Base-by-base conservation (phyloP, 2,888 invertebrate genomes). In the Himalopsyche tibetana region DNA sequence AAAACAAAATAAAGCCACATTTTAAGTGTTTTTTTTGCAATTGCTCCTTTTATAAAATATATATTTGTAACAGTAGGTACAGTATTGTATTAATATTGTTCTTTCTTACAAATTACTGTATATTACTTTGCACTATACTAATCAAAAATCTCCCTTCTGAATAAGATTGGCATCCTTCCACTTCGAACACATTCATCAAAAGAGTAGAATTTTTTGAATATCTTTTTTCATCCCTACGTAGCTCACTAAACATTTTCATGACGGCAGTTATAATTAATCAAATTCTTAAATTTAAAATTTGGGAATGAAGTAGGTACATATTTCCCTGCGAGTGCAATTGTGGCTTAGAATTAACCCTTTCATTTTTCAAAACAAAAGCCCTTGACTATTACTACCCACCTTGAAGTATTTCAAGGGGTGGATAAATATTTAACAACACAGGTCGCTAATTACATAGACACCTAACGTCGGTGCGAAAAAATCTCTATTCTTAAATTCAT, bases 281-380 rank as follows among this genome's bases (percentile, higher is more conserved):
- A 87, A 88, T 88, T 88, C 88, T 88, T 88, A 81, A 84, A 86
- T 87, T 86, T 88, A 85, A 82, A 84, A 86, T 87, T 86, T 82
- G 80, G 81, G 84, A 82, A 40, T 84, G 84, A 80, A 74, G 36
- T 38, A 74, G 28, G 28, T 38, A 15, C 38, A 12, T 63, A 63
- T 63, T 38, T 38, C 15, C 82, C 51, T 38, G 80, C 56, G n/a
- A 87, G 82, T 87, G 84, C 88, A 82, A 88, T 86, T 88, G 88
- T 82, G 87, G 86, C 88, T 84, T 86, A 81, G 45, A 74, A 45
- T 51, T 88, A 87, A 88, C 87, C 88, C 88, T 82, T 87, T 88
- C 87, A 81, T 80, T 88, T 86, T 84, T 85, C 55, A 84, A 86
- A 88, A 83, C 85, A 82, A 86, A 45, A 79, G 63, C 85, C 82